Percentiles rank a stretch among this genome's conserved stretches.
phyloP scores from a whole-genome alignment of 2,113 vertebrate species.

The Noturus placidus region DNA sequence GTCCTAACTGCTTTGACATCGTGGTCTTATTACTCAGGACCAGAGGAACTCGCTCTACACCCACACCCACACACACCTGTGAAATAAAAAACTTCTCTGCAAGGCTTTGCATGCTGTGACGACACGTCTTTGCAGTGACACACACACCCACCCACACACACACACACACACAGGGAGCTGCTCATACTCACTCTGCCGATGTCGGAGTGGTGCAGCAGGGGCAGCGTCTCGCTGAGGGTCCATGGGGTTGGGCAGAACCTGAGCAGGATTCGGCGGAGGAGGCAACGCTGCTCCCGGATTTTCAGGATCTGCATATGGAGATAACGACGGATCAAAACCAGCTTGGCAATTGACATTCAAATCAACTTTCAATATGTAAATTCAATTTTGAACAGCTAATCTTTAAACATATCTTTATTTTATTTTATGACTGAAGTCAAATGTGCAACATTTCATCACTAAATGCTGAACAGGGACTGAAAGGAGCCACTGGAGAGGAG shows the following conservation, averaged over 20 bases:
- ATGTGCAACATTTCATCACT: background rate
- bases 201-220: constrained; percentile 63
- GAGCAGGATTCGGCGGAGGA: constrained; percentile 77
- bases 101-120: background rate
- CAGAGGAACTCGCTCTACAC: background rate
- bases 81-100: background rate
- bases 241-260: constrained; percentile 74
- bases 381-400: too few relatives aligned
- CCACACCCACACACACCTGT: background rate
- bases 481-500: background rate
- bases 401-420: background rate
- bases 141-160: background rate
- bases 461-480: background rate
- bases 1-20: background rate
- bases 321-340: background rate
- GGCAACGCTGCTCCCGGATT: constrained; percentile 66
- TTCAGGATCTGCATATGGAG: constrained; percentile 62
- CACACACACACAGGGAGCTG: background rate
- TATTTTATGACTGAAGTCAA: background rate
- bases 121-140: background rate
- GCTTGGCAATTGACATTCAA: background rate
- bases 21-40: background rate
- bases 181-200: constrained; percentile 75
- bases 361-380: too few relatives aligned
- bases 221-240: constrained; percentile 67